Evolutionary conservation across 2,797 vertebrate species (phyloP).

Genomic region (Sandelia bainsii): DNA sequence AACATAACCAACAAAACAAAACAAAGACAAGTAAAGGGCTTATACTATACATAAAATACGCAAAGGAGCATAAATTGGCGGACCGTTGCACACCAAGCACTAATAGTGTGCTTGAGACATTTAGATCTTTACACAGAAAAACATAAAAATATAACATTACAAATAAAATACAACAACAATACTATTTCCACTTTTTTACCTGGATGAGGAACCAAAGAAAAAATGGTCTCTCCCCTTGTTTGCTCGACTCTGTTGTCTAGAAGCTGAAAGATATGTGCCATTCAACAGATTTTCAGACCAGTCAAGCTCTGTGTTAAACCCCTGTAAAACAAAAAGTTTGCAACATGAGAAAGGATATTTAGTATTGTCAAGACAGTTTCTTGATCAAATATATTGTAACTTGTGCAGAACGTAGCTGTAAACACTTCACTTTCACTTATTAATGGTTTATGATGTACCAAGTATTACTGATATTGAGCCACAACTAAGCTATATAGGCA

Average conservation of each 20-base stretch:
- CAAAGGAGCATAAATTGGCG: background rate
- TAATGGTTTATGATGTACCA: constrained; percentile 7
- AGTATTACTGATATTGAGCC: constrained; percentile 8
- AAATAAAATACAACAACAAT: background rate
- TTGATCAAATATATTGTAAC: constrained; percentile 2
- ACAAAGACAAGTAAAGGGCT: too few species aligned
- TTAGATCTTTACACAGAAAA: constrained; percentile 17
- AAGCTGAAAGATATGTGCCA: constrained; percentile 46
- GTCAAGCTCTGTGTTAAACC: constrained; percentile 70
- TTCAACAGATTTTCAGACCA: constrained; percentile 77
- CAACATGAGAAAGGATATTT: constrained; percentile 2
- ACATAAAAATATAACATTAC: background rate
- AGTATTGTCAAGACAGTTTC: background rate
- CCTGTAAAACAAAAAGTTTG: constrained; percentile 60
- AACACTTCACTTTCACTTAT: background rate
- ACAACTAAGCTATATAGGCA: background rate
- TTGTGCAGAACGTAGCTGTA: background rate
- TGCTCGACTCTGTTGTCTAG: constrained; percentile 54
- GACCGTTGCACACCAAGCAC: background rate
- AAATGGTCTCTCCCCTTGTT: constrained; percentile 61
- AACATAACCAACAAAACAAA: too few species aligned
- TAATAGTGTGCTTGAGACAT: background rate
- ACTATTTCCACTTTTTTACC: constrained; percentile 62
- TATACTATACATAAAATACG: too few species aligned
- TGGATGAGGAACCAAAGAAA: constrained; percentile 64